phyloP scores from a whole-genome alignment of 1,140 invertebrate species.

The Dendrolimus kikuchii region DNA sequence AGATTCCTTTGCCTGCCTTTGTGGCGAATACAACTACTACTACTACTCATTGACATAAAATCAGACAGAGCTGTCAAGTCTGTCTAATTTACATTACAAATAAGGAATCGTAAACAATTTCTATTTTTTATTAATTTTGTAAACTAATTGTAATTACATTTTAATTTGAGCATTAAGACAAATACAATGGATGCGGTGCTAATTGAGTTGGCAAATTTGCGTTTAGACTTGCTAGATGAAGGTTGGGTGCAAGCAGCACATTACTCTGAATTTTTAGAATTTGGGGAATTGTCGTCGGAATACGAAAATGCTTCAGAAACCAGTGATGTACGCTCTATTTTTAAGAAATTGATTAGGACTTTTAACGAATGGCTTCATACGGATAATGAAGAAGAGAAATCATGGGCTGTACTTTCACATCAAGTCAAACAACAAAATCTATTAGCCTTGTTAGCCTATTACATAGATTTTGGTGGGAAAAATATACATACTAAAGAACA shows the following conservation, averaged over 20 bases:
- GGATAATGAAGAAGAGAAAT: constrained; percentile 32
- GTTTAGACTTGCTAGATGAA: constrained; percentile 33
- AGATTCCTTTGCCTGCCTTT: too few species aligned
- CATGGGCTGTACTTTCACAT: constrained; percentile 43
- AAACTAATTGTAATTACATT: not conserved
- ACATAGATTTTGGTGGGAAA: constrained; percentile 48
- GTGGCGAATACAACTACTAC: too few species aligned
- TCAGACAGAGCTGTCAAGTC: too few species aligned
- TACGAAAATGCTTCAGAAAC: constrained; percentile 38
- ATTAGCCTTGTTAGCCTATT: constrained; percentile 45
- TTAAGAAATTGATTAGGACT: constrained; percentile 28
- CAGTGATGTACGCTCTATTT: constrained; percentile 24
- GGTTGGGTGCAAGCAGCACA: constrained; percentile 47
- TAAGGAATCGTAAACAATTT: not conserved
- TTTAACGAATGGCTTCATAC: constrained; percentile 30
- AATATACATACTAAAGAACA: constrained; percentile 39
- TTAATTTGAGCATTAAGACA: not conserved
- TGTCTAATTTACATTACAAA: too few species aligned
- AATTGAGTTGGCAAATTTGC: constrained; percentile 31
- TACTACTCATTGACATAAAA: too few species aligned
- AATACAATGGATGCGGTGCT: constrained; percentile 27
- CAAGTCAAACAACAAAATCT: constrained; percentile 42
- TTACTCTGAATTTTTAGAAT: constrained; percentile 51
- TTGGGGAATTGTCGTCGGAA: constrained; percentile 42
- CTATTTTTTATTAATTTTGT: not conserved